A percentile compares a stretch with the other conserved stretches of the same genome.
phyloP scores from a whole-genome alignment of 2,888 invertebrate species.

The Rhodophaea formosa region DNA sequence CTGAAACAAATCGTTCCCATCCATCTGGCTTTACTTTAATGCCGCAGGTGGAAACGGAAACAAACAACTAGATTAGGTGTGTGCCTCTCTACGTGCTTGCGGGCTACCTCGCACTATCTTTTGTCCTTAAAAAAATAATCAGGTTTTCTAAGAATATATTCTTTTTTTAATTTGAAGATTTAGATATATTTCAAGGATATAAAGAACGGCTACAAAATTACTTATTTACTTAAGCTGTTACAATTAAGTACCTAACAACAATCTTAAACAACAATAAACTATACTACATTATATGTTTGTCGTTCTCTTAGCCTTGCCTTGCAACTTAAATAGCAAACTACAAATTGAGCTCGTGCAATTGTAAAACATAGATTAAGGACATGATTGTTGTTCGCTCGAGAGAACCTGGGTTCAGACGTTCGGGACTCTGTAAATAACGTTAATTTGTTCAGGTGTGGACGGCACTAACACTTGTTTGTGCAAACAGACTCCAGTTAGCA shows the following conservation, averaged over 20 bases:
- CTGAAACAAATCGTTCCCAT: conserved; percentile 57
- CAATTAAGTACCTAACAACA: too few relatives aligned
- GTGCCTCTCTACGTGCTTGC: not conserved
- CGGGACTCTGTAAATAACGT: conserved; percentile 31
- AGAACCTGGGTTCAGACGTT: conserved; percentile 6
- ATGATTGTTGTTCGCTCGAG: conserved; percentile 5
- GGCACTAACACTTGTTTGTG: conserved; percentile 40
- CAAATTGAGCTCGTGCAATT: not conserved
- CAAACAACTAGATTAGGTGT: conserved; percentile 26
- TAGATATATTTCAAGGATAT: too few relatives aligned
- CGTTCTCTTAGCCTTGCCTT: not conserved
- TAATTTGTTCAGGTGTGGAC: conserved; percentile 48
- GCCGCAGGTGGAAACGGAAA: conserved; percentile 38
- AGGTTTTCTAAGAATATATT: too few relatives aligned
- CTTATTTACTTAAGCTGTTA: too few relatives aligned
- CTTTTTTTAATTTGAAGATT: too few relatives aligned
- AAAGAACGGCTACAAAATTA: too few relatives aligned
- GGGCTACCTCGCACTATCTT: not conserved
- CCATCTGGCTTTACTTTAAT: conserved; percentile 40
- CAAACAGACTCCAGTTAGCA: conserved; percentile 18
- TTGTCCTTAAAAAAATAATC: not conserved
- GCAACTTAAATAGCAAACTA: conserved; percentile 7
- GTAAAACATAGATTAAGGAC: not conserved
- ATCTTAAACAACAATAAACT: not conserved
- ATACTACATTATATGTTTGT: not conserved